Percentiles rank a stretch among this genome's conserved stretches.
These are phyloP conservation scores for Megaptera novaeangliae DNA, from an alignment of 2,113 vertebrate species.

Conservation along the genomic window DNA sequence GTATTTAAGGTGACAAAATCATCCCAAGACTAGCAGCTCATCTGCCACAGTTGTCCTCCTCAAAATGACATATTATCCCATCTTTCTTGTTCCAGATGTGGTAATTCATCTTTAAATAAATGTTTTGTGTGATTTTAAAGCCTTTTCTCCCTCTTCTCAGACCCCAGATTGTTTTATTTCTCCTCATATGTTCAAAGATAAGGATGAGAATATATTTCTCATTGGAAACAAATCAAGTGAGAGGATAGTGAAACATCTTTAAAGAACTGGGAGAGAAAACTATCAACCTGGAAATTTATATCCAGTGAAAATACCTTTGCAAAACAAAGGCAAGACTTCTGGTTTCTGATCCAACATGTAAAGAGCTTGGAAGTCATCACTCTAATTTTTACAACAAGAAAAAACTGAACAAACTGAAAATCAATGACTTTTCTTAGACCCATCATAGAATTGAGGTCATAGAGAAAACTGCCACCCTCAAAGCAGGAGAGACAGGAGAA, in stretches of 20 bases:
- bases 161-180: slow-evolving; percentile 37
- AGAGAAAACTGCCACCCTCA: neutral
- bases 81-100: slow-evolving; percentile 3
- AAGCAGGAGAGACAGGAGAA: neutral
- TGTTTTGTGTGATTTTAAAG: slow-evolving; percentile 31
- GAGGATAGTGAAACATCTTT: neutral
- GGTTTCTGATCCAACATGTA: neutral
- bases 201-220: slow-evolving; percentile 34
- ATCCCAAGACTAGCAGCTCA: neutral
- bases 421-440: neutral
- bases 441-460: neutral
- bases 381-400: neutral
- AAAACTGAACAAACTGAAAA: neutral
- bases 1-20: neutral
- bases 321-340: slow-evolving; percentile 17
- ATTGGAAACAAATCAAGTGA: slow-evolving; percentile 28
- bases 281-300: slow-evolving; percentile 49
- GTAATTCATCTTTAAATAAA: slow-evolving; percentile 60
- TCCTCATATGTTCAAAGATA: slow-evolving; percentile 36
- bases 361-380: neutral
- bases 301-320: slow-evolving; percentile 14
- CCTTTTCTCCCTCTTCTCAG: slow-evolving; percentile 6
- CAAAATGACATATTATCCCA: neutral
- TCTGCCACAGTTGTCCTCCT: neutral
- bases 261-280: neutral